These are phyloP conservation scores for Cerastoderma edule DNA, from an alignment of 2,888 invertebrate species.

Conservation along the genomic window DNA sequence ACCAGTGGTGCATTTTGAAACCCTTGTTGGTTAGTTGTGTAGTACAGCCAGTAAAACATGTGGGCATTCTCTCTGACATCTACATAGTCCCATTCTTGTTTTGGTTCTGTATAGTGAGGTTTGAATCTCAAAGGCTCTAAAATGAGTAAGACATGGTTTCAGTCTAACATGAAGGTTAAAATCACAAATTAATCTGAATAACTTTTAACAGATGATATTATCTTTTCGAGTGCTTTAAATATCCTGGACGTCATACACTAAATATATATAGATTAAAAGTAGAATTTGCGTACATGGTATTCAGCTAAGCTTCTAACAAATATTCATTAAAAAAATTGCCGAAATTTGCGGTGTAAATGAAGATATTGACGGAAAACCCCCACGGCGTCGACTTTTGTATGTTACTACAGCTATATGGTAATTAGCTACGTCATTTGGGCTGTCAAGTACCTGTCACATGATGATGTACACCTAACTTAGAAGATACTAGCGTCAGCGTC, in stretches of 20 bases:
- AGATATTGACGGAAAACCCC: no score
- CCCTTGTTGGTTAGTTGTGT: slow-evolving; percentile 87
- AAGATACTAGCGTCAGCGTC: no score
- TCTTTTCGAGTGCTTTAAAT: no score
- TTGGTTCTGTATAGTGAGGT: slow-evolving; percentile 38
- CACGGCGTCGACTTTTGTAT: no score
- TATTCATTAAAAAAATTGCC: no score
- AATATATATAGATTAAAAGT: neutral
- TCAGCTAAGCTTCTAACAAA: neutral
- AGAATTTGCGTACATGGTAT: neutral
- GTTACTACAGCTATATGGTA: no score
- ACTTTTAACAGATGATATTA: neutral
- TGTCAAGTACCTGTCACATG: no score
- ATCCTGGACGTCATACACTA: no score
- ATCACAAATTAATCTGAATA: neutral
- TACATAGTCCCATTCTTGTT: slow-evolving; percentile 89
- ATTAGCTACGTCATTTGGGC: no score
- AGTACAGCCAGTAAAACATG: slow-evolving; percentile 95
- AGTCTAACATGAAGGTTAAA: neutral
- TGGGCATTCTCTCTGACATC: slow-evolving; percentile 90
- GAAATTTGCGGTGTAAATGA: no score
- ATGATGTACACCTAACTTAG: no score
- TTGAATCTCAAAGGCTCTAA: slow-evolving; percentile 37
- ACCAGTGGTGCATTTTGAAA: slow-evolving; percentile 90
- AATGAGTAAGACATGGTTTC: neutral